phyloP scores from a whole-genome alignment of 2,113 vertebrate genomes.

The Phrynocephalus versicolor region DNA sequence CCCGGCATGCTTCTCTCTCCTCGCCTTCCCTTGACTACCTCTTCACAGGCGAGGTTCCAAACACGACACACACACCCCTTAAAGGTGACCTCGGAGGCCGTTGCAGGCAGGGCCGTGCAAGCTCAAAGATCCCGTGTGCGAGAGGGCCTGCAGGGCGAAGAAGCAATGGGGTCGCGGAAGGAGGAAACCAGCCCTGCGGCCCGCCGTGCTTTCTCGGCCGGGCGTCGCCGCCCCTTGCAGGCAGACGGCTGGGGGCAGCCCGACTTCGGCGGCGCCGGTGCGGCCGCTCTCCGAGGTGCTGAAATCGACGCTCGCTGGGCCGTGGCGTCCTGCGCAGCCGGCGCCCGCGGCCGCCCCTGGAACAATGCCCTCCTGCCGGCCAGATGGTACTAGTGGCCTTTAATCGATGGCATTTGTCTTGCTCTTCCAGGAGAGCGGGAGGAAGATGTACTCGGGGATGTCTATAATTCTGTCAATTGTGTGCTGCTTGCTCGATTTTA shows the following conservation, averaged over 20 bases:
- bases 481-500: neutral
- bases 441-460: too few relatives aligned
- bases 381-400: neutral
- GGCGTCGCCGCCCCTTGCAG: too few relatives aligned
- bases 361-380: neutral
- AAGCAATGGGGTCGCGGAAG: neutral
- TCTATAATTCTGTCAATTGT: neutral
- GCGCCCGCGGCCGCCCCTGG: neutral
- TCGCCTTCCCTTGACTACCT: neutral
- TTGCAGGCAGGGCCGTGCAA: neutral
- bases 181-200: neutral
- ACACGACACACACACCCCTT: too few relatives aligned
- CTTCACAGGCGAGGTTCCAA: too few relatives aligned
- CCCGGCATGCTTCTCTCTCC: neutral
- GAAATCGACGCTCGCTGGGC: neutral
- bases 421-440: neutral
- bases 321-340: too few relatives aligned
- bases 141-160: too few relatives aligned
- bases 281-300: conserved; percentile 61
- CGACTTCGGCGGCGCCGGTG: too few relatives aligned
- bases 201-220: too few relatives aligned
- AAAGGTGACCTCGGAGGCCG: too few relatives aligned
- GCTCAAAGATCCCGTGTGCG: too few relatives aligned
- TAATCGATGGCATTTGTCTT: neutral
- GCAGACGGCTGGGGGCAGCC: too few relatives aligned